Percentiles rank a stretch among this genome's conserved stretches.
phyloP scores from a whole-genome alignment of 2,888 invertebrate species.

The Ennomos erosarius region DNA sequence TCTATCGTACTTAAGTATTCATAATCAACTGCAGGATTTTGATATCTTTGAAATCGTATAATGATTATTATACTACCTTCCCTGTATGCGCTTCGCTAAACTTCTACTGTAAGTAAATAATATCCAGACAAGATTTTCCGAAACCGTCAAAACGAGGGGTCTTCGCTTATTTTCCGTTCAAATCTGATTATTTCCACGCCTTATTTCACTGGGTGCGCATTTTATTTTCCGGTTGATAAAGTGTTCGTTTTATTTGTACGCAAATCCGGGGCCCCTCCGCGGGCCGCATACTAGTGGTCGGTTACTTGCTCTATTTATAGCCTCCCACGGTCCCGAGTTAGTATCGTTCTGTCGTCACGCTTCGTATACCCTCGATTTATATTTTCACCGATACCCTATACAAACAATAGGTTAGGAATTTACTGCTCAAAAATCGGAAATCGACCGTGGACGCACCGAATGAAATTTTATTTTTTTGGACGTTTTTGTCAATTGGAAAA shows the following conservation, averaged over 20 bases:
- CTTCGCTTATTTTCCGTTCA: conserved; percentile 29
- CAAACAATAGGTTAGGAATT: conserved; percentile 52
- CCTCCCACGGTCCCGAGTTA: conserved; percentile 68
- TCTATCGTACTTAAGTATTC: too few relatives aligned
- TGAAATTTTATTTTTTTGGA: conserved; percentile 27
- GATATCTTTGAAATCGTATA: too few relatives aligned
- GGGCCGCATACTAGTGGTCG: conserved; percentile 65
- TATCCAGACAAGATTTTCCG: conserved; percentile 9
- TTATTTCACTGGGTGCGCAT: conserved; percentile 51
- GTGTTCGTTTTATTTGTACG: conserved; percentile 75
- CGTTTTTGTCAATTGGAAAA: conserved; percentile 9
- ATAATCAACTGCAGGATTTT: too few relatives aligned
- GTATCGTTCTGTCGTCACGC: conserved; percentile 74
- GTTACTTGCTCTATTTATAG: conserved; percentile 76
- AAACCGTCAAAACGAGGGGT: conserved; percentile 20
- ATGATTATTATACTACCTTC: background rate
- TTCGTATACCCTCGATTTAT: conserved; percentile 76
- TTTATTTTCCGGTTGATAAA: conserved; percentile 73
- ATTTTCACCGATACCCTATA: conserved; percentile 61
- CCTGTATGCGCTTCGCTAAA: conserved; percentile 1
- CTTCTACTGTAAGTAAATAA: conserved; percentile 7
- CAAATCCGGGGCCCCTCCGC: conserved; percentile 71
- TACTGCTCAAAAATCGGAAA: conserved; percentile 40
- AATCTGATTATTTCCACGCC: conserved; percentile 44
- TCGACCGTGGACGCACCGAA: conserved; percentile 33